A percentile compares a stretch with the other conserved stretches of the same genome.
phyloP scores from a whole-genome alignment of 1,140 invertebrate species.

The Triops cancriformis region DNA sequence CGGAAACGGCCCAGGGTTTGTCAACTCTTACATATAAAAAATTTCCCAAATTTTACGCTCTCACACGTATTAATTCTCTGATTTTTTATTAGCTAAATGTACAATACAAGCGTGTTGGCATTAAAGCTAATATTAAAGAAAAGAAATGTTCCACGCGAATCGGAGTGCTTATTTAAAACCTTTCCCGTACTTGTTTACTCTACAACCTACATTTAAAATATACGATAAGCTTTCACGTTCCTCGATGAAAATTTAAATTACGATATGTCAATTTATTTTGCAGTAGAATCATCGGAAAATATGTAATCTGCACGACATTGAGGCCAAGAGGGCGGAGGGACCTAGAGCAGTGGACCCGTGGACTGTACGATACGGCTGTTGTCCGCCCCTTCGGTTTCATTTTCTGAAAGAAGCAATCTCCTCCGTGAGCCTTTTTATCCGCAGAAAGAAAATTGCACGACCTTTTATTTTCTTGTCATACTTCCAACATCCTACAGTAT shows the following conservation, averaged over 20 bases:
- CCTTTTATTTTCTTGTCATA: slow-evolving; percentile 11
- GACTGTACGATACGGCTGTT: neutral
- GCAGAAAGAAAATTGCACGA: slow-evolving; percentile 7
- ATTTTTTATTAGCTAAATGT: no score
- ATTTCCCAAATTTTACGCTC: no score
- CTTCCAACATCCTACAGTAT: neutral
- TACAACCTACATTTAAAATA: neutral
- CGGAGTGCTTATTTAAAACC: no score
- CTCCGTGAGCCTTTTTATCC: neutral
- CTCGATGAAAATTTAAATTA: neutral
- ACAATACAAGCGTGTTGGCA: no score
- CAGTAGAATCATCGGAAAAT: neutral
- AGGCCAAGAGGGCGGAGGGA: neutral
- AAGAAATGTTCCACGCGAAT: no score
- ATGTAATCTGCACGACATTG: neutral
- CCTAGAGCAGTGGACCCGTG: neutral
- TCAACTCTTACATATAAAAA: no score
- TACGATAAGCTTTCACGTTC: neutral
- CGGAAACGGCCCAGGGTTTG: no score
- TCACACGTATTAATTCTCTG: no score
- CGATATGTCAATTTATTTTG: neutral
- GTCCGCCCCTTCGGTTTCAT: neutral
- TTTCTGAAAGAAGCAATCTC: slow-evolving; percentile 2
- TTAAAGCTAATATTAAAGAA: no score
- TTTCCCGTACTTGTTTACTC: no score